Evolutionary conservation across 2,888 invertebrate species (phyloP), one percentile per base, ranked within the genome.

Genomic region (Steinernema carpocapsae): DNA sequence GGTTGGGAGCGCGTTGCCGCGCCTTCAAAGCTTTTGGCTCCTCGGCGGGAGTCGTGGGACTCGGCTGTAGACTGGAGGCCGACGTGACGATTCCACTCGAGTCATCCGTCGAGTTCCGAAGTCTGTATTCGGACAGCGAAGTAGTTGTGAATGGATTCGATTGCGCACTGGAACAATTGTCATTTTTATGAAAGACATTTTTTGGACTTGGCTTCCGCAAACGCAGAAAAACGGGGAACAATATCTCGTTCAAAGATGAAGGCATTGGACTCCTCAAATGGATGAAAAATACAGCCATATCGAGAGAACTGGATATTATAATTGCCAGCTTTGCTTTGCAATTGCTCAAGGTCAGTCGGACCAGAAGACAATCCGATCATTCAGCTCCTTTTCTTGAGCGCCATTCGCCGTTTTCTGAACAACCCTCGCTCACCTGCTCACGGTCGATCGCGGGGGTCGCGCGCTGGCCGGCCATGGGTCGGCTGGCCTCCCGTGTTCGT

Each of bases 61-160:
- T 64, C 3, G 64, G 64, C 26, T 64, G 64, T n/a, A 32, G 64
- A 32, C 64, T 64, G 1, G 64, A 64, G 32, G 29, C 64, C 17
- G 64, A 64, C 6, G 64, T 64, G 4, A 64, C 64, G 64, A 64
- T 64, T 64, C 64, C 64, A 32, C 64, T 64, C 7, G 64, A 64
- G 32, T 37, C 64, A 29, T 64, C 64, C 4, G 64, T 64, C 29
- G 64, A 64, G 37, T 64, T 64, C 17, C 64, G 64, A 26, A 32
- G 29, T 12, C 64, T 29, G 19, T 64, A 64, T 32, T 64, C 64
- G 26, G 64, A 64, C 64, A 64, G 29, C 14, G 64, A 64, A 17
- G 29, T 29, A 12, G 64, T 64, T 14, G 64, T 64, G 64, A 64
- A 64, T n/a, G 64, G 64, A 32, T 64, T 29, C 37, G 64, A 64